These are phyloP conservation scores for Eutolmus rufibarbis DNA, from an alignment of 2,888 invertebrate species.

Conservation along the genomic window DNA sequence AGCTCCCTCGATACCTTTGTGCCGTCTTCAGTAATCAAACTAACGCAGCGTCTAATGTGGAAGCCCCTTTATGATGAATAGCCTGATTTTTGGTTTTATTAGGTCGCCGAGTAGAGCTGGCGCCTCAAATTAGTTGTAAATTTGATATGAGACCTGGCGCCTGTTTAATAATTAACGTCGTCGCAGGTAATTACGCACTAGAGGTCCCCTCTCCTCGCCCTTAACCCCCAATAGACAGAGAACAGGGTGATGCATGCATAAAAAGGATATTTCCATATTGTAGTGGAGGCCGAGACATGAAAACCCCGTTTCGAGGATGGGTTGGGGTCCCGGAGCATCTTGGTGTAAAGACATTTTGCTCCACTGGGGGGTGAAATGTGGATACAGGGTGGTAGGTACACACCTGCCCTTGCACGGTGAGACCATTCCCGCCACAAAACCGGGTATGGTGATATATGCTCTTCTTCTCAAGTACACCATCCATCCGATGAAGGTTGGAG, in stretches of 20 bases:
- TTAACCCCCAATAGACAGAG: neutral
- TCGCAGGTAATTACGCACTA: conserved; percentile 12
- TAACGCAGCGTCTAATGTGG: neutral
- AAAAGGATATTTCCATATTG: neutral
- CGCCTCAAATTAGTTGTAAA: conserved; percentile 14
- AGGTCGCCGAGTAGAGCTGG: neutral
- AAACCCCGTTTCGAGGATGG: neutral
- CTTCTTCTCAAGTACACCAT: conserved; percentile 9
- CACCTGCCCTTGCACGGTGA: neutral
- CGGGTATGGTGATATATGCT: neutral
- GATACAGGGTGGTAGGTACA: neutral
- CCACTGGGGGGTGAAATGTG: neutral
- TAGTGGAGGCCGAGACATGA: neutral
- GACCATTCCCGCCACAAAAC: neutral
- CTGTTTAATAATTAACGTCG: neutral
- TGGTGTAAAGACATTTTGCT: neutral
- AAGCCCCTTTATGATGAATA: neutral
- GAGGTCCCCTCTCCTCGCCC: neutral
- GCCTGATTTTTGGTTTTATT: neutral
- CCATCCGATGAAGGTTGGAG: neutral
- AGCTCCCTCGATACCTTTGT: neutral
- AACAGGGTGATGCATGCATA: neutral
- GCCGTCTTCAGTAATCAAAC: neutral
- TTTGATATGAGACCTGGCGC: neutral
- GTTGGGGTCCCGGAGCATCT: neutral